Evolutionary conservation across 1,140 invertebrate species (phyloP), one percentile per base, ranked within the genome.

Genomic region (Lucilia sericata): DNA sequence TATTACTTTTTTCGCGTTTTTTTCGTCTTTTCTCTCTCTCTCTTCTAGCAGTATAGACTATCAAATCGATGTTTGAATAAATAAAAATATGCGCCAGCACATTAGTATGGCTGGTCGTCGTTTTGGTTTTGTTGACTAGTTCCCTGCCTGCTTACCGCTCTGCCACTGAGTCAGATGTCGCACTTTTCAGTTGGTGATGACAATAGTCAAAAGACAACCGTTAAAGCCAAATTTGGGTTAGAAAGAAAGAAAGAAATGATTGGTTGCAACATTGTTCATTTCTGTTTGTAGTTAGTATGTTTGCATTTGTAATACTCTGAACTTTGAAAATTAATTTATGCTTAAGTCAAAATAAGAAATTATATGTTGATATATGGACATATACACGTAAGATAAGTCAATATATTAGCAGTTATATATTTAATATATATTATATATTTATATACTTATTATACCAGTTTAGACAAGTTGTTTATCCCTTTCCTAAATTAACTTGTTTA

Each of bases 161-260:
- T 70, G 65, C 65, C 65, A 70, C 21, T 70, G 42, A 51, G 76
- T 49, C 42, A 51, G 42, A 80, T 80, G 76, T 80, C 76, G 42
- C 76, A 80, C 76, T 80, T 49, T 80, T 80, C 21, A 49, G 13
- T 49, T 80, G 76, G 42, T 49, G 76, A 80, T 49, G 76, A 80
- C 9, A 80, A 49, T 8, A 80, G 19, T 25, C 7, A 80, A n/a
- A n/a, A 80, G 76, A 76, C 74, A 76, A 76, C 74, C 74, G 74
- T 76, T 76, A 76, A 76, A 42, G 14, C 74, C 74, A 76, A 76
- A 80, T 80, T 80, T 49, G 42, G 42, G 65, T 19, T 70, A 70
- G n/a, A 70, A 30, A 30, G n/a, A 70, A 70, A 21, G 65, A 60
- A 60, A 60, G 51, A 70, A 70, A 70, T 21, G 17, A 70, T 70